Evolutionary conservation across 2,888 invertebrate genomes (phyloP).

Genomic region (Altica lythri): DNA sequence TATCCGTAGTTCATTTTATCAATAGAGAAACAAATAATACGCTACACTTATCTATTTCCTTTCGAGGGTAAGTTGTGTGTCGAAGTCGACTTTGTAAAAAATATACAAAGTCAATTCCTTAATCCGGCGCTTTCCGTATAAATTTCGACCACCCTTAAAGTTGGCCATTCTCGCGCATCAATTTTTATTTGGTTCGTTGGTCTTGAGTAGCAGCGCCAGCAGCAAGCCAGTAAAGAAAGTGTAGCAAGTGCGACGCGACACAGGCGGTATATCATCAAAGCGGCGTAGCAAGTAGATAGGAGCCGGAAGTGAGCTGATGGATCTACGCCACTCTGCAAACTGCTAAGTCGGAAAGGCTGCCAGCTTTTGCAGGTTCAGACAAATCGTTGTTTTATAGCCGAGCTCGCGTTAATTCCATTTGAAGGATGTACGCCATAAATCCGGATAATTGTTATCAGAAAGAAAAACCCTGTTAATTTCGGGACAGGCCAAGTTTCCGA

Average conservation of each 20-base stretch:
- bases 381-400: constrained; percentile 54
- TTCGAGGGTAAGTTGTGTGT: not conserved
- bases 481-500: constrained; percentile 29
- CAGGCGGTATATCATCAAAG: constrained; percentile 27
- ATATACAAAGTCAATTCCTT: not conserved
- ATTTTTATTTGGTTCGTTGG: constrained; percentile 31
- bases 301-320: constrained; percentile 41
- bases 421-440: constrained; percentile 55
- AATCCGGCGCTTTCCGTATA: not conserved
- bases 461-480: constrained; percentile 50
- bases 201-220: constrained; percentile 17
- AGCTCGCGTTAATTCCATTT: constrained; percentile 54
- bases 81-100: not conserved
- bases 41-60: not conserved
- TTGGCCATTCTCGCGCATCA: constrained; percentile 21
- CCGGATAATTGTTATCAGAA: constrained; percentile 55
- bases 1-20: too few species aligned
- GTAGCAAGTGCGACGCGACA: not conserved
- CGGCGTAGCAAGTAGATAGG: constrained; percentile 23
- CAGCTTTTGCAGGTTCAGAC: constrained; percentile 49
- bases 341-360: constrained; percentile 43
- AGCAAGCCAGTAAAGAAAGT: constrained; percentile 7
- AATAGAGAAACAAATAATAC: not conserved
- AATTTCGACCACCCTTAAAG: constrained; percentile 17
- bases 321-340: constrained; percentile 43